A percentile compares a stretch with the other conserved stretches of the same genome.
Conservation (phyloP, 64 coral and sea anemone species). For the Hydrozoanthus tunicans region DNA sequence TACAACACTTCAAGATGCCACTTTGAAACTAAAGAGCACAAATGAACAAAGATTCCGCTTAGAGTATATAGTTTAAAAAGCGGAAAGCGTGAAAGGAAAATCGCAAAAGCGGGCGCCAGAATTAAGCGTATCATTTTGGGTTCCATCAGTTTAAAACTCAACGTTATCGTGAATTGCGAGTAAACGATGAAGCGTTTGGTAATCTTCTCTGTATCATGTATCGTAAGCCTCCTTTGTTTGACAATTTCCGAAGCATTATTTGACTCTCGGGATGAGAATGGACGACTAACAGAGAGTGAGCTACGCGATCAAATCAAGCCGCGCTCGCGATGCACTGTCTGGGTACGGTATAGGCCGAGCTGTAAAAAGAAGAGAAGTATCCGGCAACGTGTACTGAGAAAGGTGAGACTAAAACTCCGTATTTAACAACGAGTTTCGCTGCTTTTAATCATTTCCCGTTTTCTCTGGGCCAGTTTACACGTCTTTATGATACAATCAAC, state of each 20-base stretch:
- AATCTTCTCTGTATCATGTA: background rate
- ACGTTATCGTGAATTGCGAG: background rate
- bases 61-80: background rate
- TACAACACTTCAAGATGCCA: background rate
- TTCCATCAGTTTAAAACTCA: background rate
- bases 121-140: background rate
- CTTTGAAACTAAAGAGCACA: background rate
- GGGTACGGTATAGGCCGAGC: background rate
- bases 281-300: background rate
- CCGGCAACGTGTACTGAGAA: background rate
- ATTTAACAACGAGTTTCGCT: background rate
- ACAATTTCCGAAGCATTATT: background rate
- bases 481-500: no score
- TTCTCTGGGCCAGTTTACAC: background rate
- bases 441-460: background rate
- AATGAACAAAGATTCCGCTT: background rate
- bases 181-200: background rate
- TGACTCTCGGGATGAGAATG: background rate
- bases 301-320: background rate
- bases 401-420: background rate
- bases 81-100: background rate
- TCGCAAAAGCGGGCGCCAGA: background rate
- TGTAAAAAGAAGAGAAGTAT: slow-evolving; percentile 35
- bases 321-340: background rate
- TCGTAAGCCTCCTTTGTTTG: background rate